A percentile compares a stretch with the other conserved stretches of the same genome.
These are phyloP conservation scores for Ceyx erithaca DNA, from an alignment of 2,797 vertebrate genomes.

Conservation along the genomic window DNA sequence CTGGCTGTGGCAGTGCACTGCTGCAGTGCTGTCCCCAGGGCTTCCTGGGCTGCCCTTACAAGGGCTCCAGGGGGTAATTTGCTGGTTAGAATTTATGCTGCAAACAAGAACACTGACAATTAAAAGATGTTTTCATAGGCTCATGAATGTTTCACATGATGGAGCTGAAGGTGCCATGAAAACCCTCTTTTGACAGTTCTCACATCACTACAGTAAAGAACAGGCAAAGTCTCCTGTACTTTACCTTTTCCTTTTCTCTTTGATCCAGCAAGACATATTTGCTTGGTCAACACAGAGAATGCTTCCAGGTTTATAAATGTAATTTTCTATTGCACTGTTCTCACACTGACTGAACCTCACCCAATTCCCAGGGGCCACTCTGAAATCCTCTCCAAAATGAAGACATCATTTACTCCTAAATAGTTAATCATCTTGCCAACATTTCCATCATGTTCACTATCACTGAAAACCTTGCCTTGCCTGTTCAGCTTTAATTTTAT, in stretches of 20 bases:
- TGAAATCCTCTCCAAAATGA: not conserved
- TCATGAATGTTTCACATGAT: too few species aligned
- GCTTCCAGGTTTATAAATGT: too few species aligned
- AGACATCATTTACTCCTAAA: constrained; percentile 25
- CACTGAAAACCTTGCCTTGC: not conserved
- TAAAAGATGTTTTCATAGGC: constrained; percentile 19
- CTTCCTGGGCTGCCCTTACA: not conserved
- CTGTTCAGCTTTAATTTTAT: constrained; percentile 26
- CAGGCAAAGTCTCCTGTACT: too few species aligned
- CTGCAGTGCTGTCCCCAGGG: not conserved
- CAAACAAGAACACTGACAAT: constrained; percentile 13
- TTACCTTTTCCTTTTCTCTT: too few species aligned
- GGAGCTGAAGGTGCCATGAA: too few species aligned
- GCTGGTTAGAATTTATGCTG: constrained; percentile 22
- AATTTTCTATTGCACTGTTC: too few species aligned
- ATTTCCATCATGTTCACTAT: not conserved
- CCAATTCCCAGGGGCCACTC: not conserved
- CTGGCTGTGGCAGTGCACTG: not conserved
- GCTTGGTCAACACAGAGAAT: too few species aligned
- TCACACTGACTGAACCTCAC: not conserved
- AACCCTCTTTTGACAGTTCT: too few species aligned
- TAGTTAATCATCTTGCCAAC: not conserved
- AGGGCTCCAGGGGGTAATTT: constrained; percentile 9
- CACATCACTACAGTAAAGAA: too few species aligned
- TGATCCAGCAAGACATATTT: too few species aligned